Evolutionary conservation across 2,888 invertebrate species (phyloP), one percentile per base, ranked within the genome.

Genomic region (Tanypteryx hageni): DNA sequence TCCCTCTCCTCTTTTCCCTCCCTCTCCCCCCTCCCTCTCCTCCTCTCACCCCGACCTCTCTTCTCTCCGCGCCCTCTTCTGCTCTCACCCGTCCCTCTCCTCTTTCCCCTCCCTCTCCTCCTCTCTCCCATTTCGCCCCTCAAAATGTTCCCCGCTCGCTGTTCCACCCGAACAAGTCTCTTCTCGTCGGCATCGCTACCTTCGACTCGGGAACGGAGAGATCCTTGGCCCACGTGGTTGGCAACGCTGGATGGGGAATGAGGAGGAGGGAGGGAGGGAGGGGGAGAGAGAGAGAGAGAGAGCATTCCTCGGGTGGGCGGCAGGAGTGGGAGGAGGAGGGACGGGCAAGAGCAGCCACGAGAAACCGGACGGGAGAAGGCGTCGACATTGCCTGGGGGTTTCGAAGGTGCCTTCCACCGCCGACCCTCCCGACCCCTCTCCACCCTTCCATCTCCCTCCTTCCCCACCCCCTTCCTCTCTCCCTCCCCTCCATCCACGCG

Each of bases 221-320:
- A 57, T 85, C 85, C 57, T 85, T 89, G 89, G 89, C 89, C 89
- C 89, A 89, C 89, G 89, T 89, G 89, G 89, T 89, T 89, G 89
- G 89, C 89, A 89, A 68, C 89, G 86, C 89, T 61, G 68, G 44
- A 31, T 61, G 31, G 89, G 85, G 27, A 58, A 27, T 27, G 57
- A 31, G 27, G 57, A 13, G 81, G n/a, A 27, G n/a, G 10, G 0
- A 3, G n/a, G 22, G 81, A 3, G 44, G 5, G 81, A 22, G 10
- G 11, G n/a, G 22, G 81, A 3, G 44, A 44, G 81, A 22, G 10
- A n/a, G 27, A 27, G 81, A 13, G 83, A 18, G 8, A 31, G 56
- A 64, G 89, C 89, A 89, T 89, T 89, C 89, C 64, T 64, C 64
- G 44, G 89, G 89, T 89, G 89, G 89, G 89, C 89, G 89, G 89